Percentiles rank a stretch among this genome's conserved stretches.
Evolutionary conservation across 2,888 invertebrate species (phyloP).

Genomic region (Danaus chrysippus): DNA sequence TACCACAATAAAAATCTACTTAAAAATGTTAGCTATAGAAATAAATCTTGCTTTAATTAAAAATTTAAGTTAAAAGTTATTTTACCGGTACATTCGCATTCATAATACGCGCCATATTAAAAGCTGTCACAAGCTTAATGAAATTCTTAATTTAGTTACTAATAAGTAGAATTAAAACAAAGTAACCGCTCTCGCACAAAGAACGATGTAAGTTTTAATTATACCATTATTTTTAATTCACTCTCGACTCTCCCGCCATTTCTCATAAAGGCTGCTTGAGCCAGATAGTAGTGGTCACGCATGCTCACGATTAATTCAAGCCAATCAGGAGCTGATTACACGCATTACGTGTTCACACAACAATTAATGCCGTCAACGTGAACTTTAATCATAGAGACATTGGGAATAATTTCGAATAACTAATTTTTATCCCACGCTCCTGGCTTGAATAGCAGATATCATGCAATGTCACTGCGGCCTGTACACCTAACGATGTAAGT

Average conservation of each 20-base stretch:
- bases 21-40: background rate
- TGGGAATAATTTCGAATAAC: conserved; percentile 39
- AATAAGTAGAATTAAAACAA: conserved; percentile 40
- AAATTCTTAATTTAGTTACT: conserved; percentile 22
- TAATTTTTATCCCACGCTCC: conserved; percentile 16
- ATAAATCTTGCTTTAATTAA: conserved; percentile 1
- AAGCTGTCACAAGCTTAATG: conserved; percentile 11
- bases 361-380: conserved; percentile 38
- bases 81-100: conserved; percentile 3
- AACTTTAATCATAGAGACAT: conserved; percentile 37
- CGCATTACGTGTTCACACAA: conserved; percentile 66
- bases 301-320: conserved; percentile 76
- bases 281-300: conserved; percentile 73
- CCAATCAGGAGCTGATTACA: conserved; percentile 77
- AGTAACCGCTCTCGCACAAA: conserved; percentile 48
- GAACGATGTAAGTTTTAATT: conserved; percentile 68
- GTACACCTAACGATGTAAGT: conserved; percentile 40
- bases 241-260: conserved; percentile 55
- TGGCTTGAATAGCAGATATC: conserved; percentile 55
- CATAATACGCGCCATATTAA: background rate
- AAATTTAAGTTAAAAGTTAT: background rate
- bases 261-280: conserved; percentile 60
- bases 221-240: conserved; percentile 73
- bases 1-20: too few species aligned
- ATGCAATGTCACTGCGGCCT: conserved; percentile 58